Evolutionary conservation across 2,113 vertebrate species (phyloP), one percentile per base, ranked within the genome.

Genomic region (Myanophis thanlyinensis): DNA sequence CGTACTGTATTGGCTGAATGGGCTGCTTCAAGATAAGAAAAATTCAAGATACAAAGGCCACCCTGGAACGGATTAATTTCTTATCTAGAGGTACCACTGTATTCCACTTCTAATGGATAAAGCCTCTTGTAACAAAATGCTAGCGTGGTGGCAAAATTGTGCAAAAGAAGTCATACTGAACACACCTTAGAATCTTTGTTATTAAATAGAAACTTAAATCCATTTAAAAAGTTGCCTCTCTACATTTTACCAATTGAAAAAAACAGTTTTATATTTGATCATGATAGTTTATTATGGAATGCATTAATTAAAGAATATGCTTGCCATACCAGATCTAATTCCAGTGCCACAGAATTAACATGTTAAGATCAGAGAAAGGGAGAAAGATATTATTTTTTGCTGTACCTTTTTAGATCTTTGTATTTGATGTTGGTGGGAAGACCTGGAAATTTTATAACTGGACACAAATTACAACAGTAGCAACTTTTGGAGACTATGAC

Each of bases 401-500:
- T 25, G 88, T 96, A 40, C 15, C 90, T 85, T 93, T 92, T 44
- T 92, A 99, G 99, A 98, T 99, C 25, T 99, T 98, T 94, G 98
- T 99, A 22, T 99, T 99, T 96, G 98, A 99, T 93, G 98, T 99
- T 93, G 98, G 98, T 44, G 94, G 97, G 30, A 98, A 98, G 94
- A 91, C 95, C 48, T 99, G 99, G 99, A 98, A 98, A 93, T 98
- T 92, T 87, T 99, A 99, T 93, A 98, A 99, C 92, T 99, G 99
- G 99, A 98, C 98, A 59, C 98, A 98, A 94, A 98, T 99, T 92
- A 99, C 99, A 13, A 99, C 99, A 0, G 97, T 99, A 94, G 98
- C 98, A 22, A 92, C 95, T 20, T 99, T 99, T 94, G 99, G 98
- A 23, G 97, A 98, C 92, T 99, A 98, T 92, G 98, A 99, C 13